Base-by-base conservation (phyloP, 2,888 invertebrate species). In the Lasioglossum morio region DNA sequence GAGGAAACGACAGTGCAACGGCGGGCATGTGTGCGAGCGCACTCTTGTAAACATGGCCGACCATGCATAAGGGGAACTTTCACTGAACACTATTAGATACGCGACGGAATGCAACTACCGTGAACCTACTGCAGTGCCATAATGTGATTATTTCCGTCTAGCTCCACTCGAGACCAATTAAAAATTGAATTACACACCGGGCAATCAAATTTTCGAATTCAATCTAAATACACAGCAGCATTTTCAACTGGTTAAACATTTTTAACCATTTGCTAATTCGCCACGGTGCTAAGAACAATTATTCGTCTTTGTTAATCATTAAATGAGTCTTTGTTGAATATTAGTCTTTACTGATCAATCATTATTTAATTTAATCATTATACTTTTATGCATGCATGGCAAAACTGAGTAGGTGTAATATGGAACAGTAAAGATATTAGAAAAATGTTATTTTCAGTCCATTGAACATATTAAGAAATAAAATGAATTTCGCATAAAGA, bases 41-140 rank as follows among this genome's bases (percentile, higher is more conserved):
- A 87, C 88, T 90, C 92, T 90, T 91, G 92, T 91, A 93, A 92
- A 94, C 92, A 93, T 88, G 91, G 90, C 91, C 93, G 92, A 89
- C 92, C 91, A 92, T 91, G 93, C 92, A 92, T 92, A 92, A 91
- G 90, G 90, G 91, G 84, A 92, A 94, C 94, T 94, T 94, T 94
- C 94, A 94, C 94, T 94, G 92, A 93, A 92, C 94, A 93, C 94
- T 94, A 94, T 94, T 94, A 94, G 94, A 93, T 93, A 94, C 94
- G 94, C 93, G 92, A 86, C 89, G 94, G 94, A 94, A 94, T 94
- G 94, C 92, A 93, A 94, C 94, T 94, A 94, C 94, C 93, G 94
- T 93, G 94, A 94, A 92, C 89, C 91, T 87, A 89, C 85, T 88
- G 82, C 89, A 81, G 87, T 86, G 88, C 83, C 85, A 88, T 89